Evolutionary conservation across 1,140 invertebrate genomes (phyloP), one percentile per base, ranked within the genome.

Genomic region (Megalopta genalis): DNA sequence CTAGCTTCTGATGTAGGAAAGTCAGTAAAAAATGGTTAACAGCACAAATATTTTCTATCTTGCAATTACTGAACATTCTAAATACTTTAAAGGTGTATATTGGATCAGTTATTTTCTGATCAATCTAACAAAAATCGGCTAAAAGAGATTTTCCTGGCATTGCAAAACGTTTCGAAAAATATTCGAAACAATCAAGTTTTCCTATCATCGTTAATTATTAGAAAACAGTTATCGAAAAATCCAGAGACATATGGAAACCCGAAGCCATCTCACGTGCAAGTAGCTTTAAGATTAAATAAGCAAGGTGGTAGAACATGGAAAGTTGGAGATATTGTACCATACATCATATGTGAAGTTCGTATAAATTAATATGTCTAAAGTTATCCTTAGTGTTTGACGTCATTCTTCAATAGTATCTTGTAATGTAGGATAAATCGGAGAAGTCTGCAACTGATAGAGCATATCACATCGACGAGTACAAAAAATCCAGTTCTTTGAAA

Each of bases 181-280:
- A 94, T 99, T 21, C 94, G 95, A 39, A 93, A 93, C 32, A 93
- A 94, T 71, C 94, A 95, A 87, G 95, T 98, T 37, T 95, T 97
- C 0, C 77, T 99, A 0, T 95, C 96, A 0, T 93, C 97, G 23
- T 95, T 98, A 72, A 95, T 97, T 8, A 99, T 99, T 80, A 98
- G 97, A 2, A 99, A 99, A 94, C 97, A 99, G 92, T 93, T 99
- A 21, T 99, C 98, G 0, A 99, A 99, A 93, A 96, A 98, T 91
- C 98, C 99, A 0, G 96, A 96, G 81, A 97, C 99, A 82, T 99
- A 99, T 93, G 94, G 96, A 0, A 97, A 99, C 88, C 96, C 96
- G 81, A 92, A 97, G 96, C 89, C 93, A 94, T 46, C 78, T 46
- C 99, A 99, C 91, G 99, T 99, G 0, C 95, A 96, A 88, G 98